Conservation (phyloP, 2,797 vertebrate genomes). For the Staurois parvus region DNA sequence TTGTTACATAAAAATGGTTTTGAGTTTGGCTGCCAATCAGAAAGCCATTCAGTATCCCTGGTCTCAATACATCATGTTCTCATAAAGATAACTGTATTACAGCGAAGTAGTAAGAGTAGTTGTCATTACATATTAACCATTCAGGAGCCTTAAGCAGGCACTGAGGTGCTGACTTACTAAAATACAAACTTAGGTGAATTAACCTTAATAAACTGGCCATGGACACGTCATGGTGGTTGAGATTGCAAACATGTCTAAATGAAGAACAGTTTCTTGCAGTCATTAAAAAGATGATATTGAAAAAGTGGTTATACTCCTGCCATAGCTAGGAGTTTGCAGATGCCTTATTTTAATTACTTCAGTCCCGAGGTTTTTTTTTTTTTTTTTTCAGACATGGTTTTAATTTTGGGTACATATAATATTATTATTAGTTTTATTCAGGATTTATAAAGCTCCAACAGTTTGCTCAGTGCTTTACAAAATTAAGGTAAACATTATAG, state of each 20-base stretch:
- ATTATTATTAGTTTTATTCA: no score
- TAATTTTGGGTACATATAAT: no score
- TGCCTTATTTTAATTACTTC: no score
- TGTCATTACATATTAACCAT: no score
- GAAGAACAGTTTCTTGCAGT: not conserved
- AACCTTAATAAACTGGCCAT: not conserved
- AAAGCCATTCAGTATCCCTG: slow-evolving; percentile 64
- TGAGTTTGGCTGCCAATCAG: slow-evolving; percentile 77
- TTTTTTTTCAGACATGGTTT: no score
- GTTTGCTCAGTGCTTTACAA: no score
- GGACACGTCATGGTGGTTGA: not conserved
- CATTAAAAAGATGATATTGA: not conserved
- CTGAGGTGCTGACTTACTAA: not conserved
- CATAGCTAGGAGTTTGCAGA: no score
- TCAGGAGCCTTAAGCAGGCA: no score
- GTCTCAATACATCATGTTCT: not conserved
- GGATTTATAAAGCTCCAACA: no score
- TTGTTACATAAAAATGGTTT: slow-evolving; percentile 63
- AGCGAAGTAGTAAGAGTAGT: no score
- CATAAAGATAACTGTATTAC: not conserved
- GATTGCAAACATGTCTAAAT: not conserved
- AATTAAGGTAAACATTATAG: no score
- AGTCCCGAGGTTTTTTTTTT: no score
- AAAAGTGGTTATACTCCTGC: not conserved
- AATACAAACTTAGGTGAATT: not conserved